Conservation (phyloP, 2,888 invertebrate genomes). For the Thecocarcelia acutangulata region DNA sequence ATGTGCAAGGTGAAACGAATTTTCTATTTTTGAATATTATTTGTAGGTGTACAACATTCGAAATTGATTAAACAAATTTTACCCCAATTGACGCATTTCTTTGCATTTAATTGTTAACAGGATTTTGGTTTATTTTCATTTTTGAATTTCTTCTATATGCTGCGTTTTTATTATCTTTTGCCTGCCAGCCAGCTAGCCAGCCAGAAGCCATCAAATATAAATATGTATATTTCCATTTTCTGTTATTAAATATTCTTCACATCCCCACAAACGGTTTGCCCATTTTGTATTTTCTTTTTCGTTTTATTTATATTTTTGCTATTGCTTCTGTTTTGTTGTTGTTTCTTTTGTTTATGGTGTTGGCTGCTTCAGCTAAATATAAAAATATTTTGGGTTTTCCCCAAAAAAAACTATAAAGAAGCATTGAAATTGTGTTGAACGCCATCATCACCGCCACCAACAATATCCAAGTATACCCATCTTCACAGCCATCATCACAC, state of each 20-base stretch:
- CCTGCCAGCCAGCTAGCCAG: not conserved
- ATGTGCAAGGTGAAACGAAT: constrained; percentile 14
- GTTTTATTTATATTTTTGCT: constrained; percentile 46
- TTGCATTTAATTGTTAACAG: too few species aligned
- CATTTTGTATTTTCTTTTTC: constrained; percentile 55
- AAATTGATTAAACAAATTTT: too few species aligned
- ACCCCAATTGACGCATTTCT: not conserved
- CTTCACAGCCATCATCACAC: constrained; percentile 20
- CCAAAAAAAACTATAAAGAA: constrained; percentile 60
- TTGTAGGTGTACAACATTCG: not conserved
- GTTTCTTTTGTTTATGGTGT: constrained; percentile 53
- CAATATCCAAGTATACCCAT: constrained; percentile 14
- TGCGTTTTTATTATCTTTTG: not conserved
- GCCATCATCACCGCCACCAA: constrained; percentile 41
- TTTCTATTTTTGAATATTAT: not conserved
- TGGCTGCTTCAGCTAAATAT: constrained; percentile 68
- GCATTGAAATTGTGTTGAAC: constrained; percentile 54
- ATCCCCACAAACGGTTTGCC: constrained; percentile 25
- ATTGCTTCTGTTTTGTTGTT: constrained; percentile 36
- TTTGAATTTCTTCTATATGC: constrained; percentile 1
- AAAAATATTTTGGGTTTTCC: constrained; percentile 72
- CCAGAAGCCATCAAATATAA: constrained; percentile 13
- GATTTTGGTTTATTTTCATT: not conserved
- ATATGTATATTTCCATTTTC: constrained; percentile 4
- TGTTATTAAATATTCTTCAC: constrained; percentile 25